Conservation (phyloP, 2,888 invertebrate species). For the Stratiomys singularior region DNA sequence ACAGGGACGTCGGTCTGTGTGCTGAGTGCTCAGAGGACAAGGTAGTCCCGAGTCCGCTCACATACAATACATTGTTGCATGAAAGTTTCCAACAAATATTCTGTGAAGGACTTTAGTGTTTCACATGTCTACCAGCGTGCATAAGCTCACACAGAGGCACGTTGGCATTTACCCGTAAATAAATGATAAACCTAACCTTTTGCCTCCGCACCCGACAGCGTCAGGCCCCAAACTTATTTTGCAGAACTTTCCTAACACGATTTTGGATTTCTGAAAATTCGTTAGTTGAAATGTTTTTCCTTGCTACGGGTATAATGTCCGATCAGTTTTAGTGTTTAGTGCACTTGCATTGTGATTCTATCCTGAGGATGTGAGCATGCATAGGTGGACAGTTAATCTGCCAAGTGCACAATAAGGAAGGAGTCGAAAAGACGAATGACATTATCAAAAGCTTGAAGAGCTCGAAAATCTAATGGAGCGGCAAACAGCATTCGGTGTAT, state of each 20-base stretch:
- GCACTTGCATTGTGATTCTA: too few species aligned
- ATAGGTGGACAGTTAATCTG: too few species aligned
- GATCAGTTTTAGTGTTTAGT: too few species aligned
- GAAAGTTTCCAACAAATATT: too few species aligned
- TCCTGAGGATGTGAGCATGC: too few species aligned
- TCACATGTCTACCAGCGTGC: not conserved
- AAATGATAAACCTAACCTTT: conserved; percentile 8
- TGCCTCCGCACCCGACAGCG: not conserved
- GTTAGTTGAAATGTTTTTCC: not conserved
- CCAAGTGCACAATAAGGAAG: too few species aligned
- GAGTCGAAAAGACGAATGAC: too few species aligned
- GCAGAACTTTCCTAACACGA: not conserved
- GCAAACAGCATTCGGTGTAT: too few species aligned
- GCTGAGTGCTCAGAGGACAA: not conserved
- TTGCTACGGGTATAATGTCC: too few species aligned
- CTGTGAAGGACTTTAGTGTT: not conserved
- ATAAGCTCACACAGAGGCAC: not conserved
- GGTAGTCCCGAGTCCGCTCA: not conserved
- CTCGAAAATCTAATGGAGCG: too few species aligned
- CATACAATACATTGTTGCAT: not conserved
- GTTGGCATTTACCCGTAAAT: not conserved
- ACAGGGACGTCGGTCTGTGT: not conserved
- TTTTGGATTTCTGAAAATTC: not conserved
- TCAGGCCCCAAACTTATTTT: not conserved
- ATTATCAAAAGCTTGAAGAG: too few species aligned